Base-by-base conservation (phyloP, 2,113 vertebrate species). In the Suricata suricatta region DNA sequence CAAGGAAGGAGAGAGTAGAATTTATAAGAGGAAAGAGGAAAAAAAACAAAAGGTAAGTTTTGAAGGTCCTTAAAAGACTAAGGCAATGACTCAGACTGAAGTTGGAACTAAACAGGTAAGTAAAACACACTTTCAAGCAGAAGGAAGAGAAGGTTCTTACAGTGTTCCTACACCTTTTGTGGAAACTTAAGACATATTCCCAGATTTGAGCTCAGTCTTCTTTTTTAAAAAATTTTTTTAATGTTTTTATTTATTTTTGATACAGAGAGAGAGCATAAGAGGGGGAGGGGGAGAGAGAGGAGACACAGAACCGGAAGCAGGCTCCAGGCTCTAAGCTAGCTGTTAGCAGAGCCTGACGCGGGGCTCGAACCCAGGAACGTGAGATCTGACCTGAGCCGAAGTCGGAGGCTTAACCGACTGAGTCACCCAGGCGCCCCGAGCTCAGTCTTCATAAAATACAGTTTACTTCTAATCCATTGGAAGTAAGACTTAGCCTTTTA, bases 401-500 rank as follows among this genome's bases (percentile, higher is more conserved):
- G 41, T 5, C 5, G 41, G 41, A 41, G 41, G 41, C 41, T 41
- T 41, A 41, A 41, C 41, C 5, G 41, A 41, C 41, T 41, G 41
- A 41, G 41, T 5, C 41, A 41, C 41, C 41, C 41, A 41, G 41
- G 41, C 41, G 5, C 41, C 41, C 41, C 5, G 41, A 79, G 50
- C 63, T 57, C 57, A 47, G 54, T 76, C 29, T 71, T 81, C 74
- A 76, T 60, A 85, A 79, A 47, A 60, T 63, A 17, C 3, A 17
- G 17, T 82, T 97, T 88, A 50, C 82, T 44, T 76, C 74, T 60
- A 44, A 83, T 80, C 41, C 93, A 5, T 87, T 76, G 66, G 69
- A 97, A 88, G 71, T 89, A 60, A 88, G 64, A 2, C n/a, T 80
- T 72, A 41, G 21, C 68, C 41, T 96, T 19, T 84, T 96, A 71